Conservation (phyloP, 37 sponge, comb jelly and placozoan species). For the Cladorhizidae sp. region DNA sequence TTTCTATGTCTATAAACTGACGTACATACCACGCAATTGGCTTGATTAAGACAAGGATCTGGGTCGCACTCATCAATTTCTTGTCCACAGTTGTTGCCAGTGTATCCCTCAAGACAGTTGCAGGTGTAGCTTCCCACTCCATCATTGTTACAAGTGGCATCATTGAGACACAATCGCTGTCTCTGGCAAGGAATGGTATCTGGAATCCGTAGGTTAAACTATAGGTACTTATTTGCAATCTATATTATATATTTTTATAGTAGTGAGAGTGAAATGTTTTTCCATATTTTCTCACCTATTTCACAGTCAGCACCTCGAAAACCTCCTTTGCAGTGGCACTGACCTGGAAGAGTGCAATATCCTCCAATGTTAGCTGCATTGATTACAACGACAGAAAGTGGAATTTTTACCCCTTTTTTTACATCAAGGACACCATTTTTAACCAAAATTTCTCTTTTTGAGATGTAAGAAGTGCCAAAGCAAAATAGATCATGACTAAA, state of each 20-base stretch:
- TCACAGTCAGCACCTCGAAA: slow-evolving; percentile 71
- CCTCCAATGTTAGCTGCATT: slow-evolving; percentile 34
- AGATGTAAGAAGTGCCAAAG: background rate
- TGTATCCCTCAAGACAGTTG: slow-evolving; percentile 33
- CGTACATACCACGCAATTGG: slow-evolving; percentile 38
- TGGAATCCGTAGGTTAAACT: background rate
- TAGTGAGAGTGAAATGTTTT: background rate
- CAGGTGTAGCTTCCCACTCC: slow-evolving; percentile 47
- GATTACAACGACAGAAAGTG: too few relatives aligned
- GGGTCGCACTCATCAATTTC: slow-evolving; percentile 38
- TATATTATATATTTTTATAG: background rate
- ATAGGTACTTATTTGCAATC: background rate
- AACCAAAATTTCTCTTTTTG: background rate
- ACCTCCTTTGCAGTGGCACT: slow-evolving; percentile 71
- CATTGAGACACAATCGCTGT: slow-evolving; percentile 37
- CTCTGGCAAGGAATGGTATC: slow-evolving; percentile 45
- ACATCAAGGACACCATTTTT: background rate
- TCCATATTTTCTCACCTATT: slow-evolving; percentile 1
- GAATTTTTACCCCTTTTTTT: too few relatives aligned
- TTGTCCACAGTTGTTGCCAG: slow-evolving; percentile 29
- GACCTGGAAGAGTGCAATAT: slow-evolving; percentile 35
- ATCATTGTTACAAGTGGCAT: slow-evolving; percentile 53
- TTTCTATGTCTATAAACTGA: background rate
- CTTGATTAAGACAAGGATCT: slow-evolving; percentile 16
- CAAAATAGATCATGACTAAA: background rate